Base-by-base conservation (phyloP, 2,888 invertebrate species). In the Drosophila paramelanica region DNA sequence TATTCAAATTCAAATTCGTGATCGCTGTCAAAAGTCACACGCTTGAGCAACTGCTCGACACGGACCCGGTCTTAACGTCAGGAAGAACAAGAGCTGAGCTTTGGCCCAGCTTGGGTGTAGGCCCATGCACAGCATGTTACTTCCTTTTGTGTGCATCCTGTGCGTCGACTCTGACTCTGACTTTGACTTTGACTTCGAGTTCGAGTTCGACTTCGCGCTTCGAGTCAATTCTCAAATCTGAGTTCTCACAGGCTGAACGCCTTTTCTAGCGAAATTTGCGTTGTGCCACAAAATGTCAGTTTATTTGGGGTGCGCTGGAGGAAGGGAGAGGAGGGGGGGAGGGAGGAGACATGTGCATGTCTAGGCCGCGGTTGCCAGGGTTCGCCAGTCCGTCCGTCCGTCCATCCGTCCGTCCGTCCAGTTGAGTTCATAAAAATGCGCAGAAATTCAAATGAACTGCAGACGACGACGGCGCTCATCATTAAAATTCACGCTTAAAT, bases 401-500 rank as follows among this genome's bases (percentile, higher is more conserved):
- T 42, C 31, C 47, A 60, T 25, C 43, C 36, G 33, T 25, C 43
- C 36, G 33, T 53, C 25, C 49, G 38, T 42, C 31, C 47, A 60
- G 33, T 25, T 25, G 61, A 81, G 79, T 81, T 81, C 79, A 82
- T 81, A 79, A 79, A 79, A 82, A 62, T 50, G 64, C 64, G 42
- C 61, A 53, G 49, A 67, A 89, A 88, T 86, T 86, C 88, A 89
- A 86, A 90, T 89, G 88, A 89, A 89, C 89, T 87, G 76, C 81
- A 86, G 77, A 75, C 70, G 78, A 59, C 74, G 17, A 17, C 62
- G 77, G 76, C 82, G 85, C 86, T 89, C 85, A 71, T 86, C 84
- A 88, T 86, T 79, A 90, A 90, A 90, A 87, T 80, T 88, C 80
- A 83, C 75, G 80, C 83, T 89, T 81, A 78, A 86, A 89, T 87